These are phyloP conservation scores for Elephas maximus DNA, from an alignment of 2,113 vertebrate species.

Conservation along the genomic window DNA sequence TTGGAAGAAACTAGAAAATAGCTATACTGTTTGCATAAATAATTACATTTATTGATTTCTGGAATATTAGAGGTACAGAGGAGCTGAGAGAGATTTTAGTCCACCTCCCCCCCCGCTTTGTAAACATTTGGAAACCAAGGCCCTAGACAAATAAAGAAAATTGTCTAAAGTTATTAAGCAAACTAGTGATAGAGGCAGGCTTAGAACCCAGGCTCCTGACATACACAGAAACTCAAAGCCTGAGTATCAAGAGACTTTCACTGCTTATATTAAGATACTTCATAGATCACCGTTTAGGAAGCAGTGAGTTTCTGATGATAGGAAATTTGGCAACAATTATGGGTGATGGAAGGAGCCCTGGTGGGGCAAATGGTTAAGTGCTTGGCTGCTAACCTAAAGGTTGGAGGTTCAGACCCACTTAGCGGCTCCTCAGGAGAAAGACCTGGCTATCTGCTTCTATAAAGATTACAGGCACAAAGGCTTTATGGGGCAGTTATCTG, in stretches of 20 bases:
- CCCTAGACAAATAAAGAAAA: neutral
- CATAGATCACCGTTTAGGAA: neutral
- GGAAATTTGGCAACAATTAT: neutral
- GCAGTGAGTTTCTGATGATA: neutral
- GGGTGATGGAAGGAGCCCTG: neutral
- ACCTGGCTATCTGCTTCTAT: neutral
- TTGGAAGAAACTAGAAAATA: slow-evolving; percentile 4
- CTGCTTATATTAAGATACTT: neutral
- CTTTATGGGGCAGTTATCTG: neutral
- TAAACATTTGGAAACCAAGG: neutral
- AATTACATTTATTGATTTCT: neutral
- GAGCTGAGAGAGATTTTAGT: neutral
- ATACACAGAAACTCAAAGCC: neutral
- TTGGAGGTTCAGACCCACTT: neutral
- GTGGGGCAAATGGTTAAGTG: neutral
- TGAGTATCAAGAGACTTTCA: neutral
- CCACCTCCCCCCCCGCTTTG: too few species aligned
- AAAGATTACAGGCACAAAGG: neutral
- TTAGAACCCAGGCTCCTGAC: neutral
- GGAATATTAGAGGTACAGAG: neutral
- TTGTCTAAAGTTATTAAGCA: neutral
- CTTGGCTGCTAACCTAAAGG: neutral
- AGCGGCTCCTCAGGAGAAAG: neutral
- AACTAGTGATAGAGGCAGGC: neutral
- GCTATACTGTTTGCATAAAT: neutral